Conservation (phyloP, 2,113 vertebrate species). For the Riparia riparia region DNA sequence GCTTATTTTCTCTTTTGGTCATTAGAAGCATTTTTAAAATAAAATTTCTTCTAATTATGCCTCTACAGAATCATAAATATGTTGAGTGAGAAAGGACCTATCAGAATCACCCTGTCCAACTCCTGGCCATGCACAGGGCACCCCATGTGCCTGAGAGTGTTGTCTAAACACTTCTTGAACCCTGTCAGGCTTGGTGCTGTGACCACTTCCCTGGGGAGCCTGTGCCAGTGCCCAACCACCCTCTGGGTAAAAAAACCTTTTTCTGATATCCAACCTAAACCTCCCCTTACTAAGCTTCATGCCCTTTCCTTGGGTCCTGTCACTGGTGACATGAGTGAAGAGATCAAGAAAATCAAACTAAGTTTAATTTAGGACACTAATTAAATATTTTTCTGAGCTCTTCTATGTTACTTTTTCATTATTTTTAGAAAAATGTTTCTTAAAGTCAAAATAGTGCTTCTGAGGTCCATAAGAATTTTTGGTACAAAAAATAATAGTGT, state of each 20-base stretch:
- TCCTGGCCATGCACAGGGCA: neutral
- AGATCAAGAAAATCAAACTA: slow-evolving; percentile 62
- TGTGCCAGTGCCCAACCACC: neutral
- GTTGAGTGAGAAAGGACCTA: neutral
- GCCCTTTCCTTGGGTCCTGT: neutral
- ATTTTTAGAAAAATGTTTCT: slow-evolving; percentile 72
- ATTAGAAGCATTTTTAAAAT: neutral
- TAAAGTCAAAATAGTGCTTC: slow-evolving; percentile 83
- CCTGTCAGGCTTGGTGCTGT: neutral
- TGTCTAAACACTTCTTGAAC: neutral
- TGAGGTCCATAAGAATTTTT: slow-evolving; percentile 83
- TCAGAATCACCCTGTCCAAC: neutral
- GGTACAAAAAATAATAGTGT: slow-evolving; percentile 83
- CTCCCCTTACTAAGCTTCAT: neutral
- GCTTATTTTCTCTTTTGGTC: neutral
- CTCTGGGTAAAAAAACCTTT: neutral
- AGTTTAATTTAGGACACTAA: slow-evolving; percentile 69
- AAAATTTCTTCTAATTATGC: slow-evolving; percentile 54
- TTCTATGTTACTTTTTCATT: slow-evolving; percentile 51
- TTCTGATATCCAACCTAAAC: neutral
- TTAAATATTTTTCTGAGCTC: slow-evolving; percentile 56
- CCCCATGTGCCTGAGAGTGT: neutral
- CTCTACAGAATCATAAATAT: neutral
- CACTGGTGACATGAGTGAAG: neutral
- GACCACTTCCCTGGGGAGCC: neutral